A percentile compares a stretch with the other conserved stretches of the same genome.
These are phyloP conservation scores for Panorpa germanica DNA, from an alignment of 2,888 invertebrate genomes.

Conservation along the genomic window DNA sequence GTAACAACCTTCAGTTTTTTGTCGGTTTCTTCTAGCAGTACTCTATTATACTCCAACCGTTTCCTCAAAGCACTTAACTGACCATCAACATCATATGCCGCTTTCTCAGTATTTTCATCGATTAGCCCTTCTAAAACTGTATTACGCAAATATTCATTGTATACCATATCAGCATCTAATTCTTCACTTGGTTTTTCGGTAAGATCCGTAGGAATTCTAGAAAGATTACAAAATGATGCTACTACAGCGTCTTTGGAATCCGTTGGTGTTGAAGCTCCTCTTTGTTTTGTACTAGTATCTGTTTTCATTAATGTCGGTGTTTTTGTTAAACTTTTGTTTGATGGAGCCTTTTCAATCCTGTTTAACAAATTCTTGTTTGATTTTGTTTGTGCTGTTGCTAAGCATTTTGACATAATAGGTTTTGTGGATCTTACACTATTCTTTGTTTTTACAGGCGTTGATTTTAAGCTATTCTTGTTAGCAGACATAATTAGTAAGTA, in stretches of 20 bases:
- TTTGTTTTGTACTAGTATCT: constrained; percentile 22
- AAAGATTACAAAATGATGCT: constrained; percentile 19
- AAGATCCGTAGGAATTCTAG: constrained; percentile 20
- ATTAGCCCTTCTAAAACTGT: constrained; percentile 20
- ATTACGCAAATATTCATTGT: constrained; percentile 13
- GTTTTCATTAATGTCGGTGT: too few species aligned
- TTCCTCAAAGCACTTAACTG: constrained; percentile 27
- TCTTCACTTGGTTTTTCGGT: constrained; percentile 21
- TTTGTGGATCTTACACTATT: too few species aligned
- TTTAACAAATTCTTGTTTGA: too few species aligned
- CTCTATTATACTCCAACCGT: constrained; percentile 26
- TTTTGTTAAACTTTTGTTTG: too few species aligned
- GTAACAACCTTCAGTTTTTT: constrained; percentile 26
- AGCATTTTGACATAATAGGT: too few species aligned
- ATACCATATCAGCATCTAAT: constrained; percentile 24
- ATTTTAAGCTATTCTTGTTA: too few species aligned
- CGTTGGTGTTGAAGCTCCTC: constrained; percentile 18
- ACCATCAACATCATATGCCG: constrained; percentile 25
- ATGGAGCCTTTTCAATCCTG: too few species aligned
- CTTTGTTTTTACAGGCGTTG: too few species aligned
- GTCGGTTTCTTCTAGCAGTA: constrained; percentile 27
- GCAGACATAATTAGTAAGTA: too few species aligned
- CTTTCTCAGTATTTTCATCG: constrained; percentile 25
- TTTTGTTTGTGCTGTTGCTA: too few species aligned
- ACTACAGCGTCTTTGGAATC: constrained; percentile 17